These are phyloP conservation scores for Festucalex cinctus DNA, from an alignment of 2,113 vertebrate genomes.

Conservation along the genomic window DNA sequence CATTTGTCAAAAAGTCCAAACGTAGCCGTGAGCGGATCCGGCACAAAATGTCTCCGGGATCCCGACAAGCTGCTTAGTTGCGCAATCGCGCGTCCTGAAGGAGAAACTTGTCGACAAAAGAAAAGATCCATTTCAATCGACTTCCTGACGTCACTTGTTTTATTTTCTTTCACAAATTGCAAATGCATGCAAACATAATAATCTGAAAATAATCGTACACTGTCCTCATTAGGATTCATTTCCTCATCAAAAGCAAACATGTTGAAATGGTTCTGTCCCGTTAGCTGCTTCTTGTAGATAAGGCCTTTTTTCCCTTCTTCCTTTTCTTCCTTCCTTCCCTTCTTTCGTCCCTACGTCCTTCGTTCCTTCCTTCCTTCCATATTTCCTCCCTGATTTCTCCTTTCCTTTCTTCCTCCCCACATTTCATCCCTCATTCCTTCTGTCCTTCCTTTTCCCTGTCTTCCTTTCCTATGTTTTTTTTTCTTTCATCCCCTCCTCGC, in stretches of 20 bases:
- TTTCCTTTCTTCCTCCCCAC: neutral
- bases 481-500: no score
- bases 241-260: no score
- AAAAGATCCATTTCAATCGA: neutral
- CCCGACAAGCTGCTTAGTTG: slow-evolving; percentile 6
- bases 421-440: neutral
- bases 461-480: no score
- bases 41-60: slow-evolving; percentile 40
- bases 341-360: no score
- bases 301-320: neutral
- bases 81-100: no score
- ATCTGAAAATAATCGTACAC: no score
- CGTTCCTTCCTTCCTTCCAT: neutral
- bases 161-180: no score
- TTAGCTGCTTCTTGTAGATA: no score
- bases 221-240: no score
- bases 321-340: neutral
- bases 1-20: slow-evolving; percentile 46
- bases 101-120: no score
- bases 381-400: neutral
- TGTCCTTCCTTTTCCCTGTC: neutral
- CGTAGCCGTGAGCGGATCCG: slow-evolving; percentile 27
- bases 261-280: no score
- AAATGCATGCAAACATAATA: no score
- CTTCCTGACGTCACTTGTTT: neutral